A percentile compares a stretch with the other conserved stretches of the same genome.
phyloP scores from a whole-genome alignment of 37 sponge, comb jelly and placozoan species.

The Halichondria panicea region DNA sequence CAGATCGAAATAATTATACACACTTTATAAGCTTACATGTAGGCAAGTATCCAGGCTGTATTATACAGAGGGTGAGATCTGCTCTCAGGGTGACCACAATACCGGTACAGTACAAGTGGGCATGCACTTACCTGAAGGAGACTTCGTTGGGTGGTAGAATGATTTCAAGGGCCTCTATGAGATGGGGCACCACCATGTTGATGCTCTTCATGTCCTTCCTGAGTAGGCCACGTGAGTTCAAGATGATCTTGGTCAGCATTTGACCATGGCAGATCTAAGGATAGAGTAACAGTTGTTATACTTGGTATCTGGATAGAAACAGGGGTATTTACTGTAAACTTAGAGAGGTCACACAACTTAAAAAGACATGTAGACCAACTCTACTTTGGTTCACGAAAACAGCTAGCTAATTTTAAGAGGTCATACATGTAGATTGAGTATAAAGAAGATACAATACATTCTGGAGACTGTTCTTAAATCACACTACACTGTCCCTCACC shows the following conservation, averaged over 20 bases:
- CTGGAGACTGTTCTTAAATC: too few relatives aligned
- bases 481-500: constrained; percentile 33
- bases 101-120: neutral
- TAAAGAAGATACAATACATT: too few relatives aligned
- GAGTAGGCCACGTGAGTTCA: constrained; percentile 57
- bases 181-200: constrained; percentile 64
- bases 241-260: constrained; percentile 66
- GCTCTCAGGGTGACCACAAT: neutral
- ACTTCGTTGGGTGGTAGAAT: constrained; percentile 55
- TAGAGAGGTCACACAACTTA: too few relatives aligned
- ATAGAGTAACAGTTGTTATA: neutral
- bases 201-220: constrained; percentile 72
- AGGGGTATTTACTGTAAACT: too few relatives aligned
- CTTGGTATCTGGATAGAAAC: too few relatives aligned
- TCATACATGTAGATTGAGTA: too few relatives aligned
- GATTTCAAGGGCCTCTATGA: constrained; percentile 64
- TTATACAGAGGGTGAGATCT: neutral
- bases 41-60: too few relatives aligned
- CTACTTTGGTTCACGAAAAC: too few relatives aligned
- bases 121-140: constrained; percentile 33
- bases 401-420: too few relatives aligned
- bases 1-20: too few relatives aligned
- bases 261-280: constrained; percentile 66
- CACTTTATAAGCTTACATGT: too few relatives aligned
- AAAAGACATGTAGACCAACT: too few relatives aligned